Conservation (phyloP, 2,113 vertebrate species). For the Notechis scutatus region DNA sequence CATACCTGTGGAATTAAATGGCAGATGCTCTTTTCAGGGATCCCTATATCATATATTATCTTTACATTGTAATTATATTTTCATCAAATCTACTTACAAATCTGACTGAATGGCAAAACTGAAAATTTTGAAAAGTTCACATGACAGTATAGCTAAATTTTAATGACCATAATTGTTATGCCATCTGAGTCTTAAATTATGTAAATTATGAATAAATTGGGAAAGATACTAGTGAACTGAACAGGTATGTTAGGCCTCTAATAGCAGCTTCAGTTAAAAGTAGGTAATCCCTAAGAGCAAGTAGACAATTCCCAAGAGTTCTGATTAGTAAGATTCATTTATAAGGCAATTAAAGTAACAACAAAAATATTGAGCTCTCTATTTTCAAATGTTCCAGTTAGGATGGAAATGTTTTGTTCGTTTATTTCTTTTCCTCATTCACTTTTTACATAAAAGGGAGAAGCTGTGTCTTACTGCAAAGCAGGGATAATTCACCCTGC, state of each 20-base stretch:
- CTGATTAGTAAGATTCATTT: background rate
- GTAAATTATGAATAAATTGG: constrained; percentile 17
- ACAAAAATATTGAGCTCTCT: background rate
- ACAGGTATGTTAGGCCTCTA: background rate
- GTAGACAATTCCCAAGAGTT: background rate
- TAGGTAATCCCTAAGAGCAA: background rate
- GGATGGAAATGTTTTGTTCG: background rate
- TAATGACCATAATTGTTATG: constrained; percentile 7
- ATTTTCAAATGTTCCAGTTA: background rate
- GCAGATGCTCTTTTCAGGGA: background rate
- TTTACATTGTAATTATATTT: background rate
- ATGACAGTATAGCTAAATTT: constrained; percentile 7
- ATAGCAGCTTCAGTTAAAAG: background rate
- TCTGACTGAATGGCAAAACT: background rate
- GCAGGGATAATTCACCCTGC: background rate
- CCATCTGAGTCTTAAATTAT: background rate
- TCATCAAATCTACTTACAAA: background rate
- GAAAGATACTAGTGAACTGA: background rate
- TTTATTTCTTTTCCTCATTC: background rate
- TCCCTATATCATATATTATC: background rate
- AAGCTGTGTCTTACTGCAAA: background rate
- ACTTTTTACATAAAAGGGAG: background rate
- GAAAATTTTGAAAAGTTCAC: background rate
- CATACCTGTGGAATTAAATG: background rate
- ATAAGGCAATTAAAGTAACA: background rate